Evolutionary conservation across 1,140 invertebrate genomes (phyloP).

Genomic region (Linepithema humile): DNA sequence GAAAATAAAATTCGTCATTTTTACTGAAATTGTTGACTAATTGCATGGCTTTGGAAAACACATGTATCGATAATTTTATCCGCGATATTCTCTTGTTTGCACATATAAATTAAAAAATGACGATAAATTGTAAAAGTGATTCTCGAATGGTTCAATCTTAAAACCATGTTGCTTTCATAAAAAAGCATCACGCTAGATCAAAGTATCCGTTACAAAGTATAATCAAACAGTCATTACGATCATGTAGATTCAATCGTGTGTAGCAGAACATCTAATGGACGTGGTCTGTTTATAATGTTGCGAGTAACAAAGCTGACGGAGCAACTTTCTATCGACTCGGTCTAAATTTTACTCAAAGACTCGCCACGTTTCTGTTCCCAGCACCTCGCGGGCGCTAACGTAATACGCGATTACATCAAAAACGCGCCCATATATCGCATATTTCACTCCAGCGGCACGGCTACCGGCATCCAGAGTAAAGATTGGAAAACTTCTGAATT

Average conservation of each 20-base stretch:
- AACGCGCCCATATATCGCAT: background rate
- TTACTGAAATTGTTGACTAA: background rate
- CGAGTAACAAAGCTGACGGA: background rate
- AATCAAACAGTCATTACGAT: background rate
- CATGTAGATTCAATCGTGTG: conserved; percentile 8
- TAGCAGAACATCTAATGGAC: background rate
- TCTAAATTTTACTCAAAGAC: conserved; percentile 36
- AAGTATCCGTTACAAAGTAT: background rate
- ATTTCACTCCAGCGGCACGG: background rate
- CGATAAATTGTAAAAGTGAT: no score
- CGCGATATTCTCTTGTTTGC: no score
- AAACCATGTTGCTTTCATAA: no score
- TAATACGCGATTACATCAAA: background rate
- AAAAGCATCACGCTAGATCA: background rate
- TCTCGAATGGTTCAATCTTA: no score
- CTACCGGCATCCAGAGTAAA: background rate
- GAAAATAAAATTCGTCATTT: background rate
- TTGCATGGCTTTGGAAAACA: background rate
- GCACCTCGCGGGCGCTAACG: background rate
- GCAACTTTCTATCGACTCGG: conserved; percentile 31
- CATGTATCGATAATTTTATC: background rate
- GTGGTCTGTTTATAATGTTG: conserved; percentile 22
- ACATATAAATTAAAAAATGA: no score
- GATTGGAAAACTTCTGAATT: background rate
- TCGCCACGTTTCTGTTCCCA: background rate